Percentiles rank a stretch among this genome's conserved stretches.
phyloP scores from a whole-genome alignment of 2,888 invertebrate species.

The Volucella inflata region DNA sequence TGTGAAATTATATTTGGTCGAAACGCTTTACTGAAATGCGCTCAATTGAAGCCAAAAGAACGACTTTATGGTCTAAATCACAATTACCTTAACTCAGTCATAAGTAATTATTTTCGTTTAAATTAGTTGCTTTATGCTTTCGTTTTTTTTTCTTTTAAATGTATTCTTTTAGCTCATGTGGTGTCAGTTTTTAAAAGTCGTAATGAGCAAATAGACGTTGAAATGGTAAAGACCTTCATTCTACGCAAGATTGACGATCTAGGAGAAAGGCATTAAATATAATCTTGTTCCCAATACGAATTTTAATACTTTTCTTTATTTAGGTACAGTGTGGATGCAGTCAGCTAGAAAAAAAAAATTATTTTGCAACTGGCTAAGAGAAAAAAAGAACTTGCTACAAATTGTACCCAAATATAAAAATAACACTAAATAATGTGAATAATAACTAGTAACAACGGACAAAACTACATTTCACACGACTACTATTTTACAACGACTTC shows the following conservation, averaged over 20 bases:
- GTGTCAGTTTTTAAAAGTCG: conserved; percentile 81
- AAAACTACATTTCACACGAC: too few relatives aligned
- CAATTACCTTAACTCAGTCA: conserved; percentile 80
- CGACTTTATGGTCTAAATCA: conserved; percentile 77
- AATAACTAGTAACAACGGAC: too few relatives aligned
- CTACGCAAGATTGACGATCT: conserved; percentile 78
- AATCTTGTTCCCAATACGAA: background rate
- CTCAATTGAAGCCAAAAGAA: conserved; percentile 76
- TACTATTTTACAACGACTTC: too few relatives aligned
- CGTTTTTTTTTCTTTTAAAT: conserved; percentile 24
- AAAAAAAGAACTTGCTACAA: background rate
- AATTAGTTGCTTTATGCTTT: background rate
- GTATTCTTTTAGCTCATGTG: conserved; percentile 81
- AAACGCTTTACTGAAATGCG: conserved; percentile 78
- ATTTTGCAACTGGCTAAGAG: background rate
- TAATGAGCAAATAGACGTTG: conserved; percentile 78
- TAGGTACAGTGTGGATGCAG: background rate
- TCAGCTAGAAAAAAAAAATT: background rate
- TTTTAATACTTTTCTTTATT: conserved; percentile 5
- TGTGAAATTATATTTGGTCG: conserved; percentile 82
- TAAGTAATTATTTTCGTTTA: conserved; percentile 79
- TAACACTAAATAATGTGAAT: too few relatives aligned
- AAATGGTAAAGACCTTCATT: conserved; percentile 79
- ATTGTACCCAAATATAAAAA: too few relatives aligned
- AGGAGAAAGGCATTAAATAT: conserved; percentile 34